Evolutionary conservation across 2,888 invertebrate genomes (phyloP), one percentile per base, ranked within the genome.

Genomic region (Cephus sareptanus): DNA sequence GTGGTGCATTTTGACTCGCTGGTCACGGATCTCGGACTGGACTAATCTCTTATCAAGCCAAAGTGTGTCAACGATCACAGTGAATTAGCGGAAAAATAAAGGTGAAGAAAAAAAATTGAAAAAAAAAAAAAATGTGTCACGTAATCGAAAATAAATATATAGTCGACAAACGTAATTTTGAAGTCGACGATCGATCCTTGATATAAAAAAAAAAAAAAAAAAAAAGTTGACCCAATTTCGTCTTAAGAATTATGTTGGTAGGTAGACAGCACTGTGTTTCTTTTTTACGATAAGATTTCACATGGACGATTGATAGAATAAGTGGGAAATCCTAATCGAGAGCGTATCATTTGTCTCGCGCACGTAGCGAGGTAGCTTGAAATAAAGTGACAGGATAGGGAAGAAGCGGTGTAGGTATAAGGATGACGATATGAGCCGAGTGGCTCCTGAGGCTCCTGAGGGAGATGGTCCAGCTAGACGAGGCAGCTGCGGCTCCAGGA

Each of bases 401-500:
- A 77, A 81, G 77, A 33, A 71, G 75, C 68, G 77, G 77, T 74
- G 77, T 73, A 79, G 80, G 82, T 78, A 82, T 85, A 85, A 85
- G 85, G 84, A 85, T 84, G 83, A 83, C 83, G 84, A 85, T 84
- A 85, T 83, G 84, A 79, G 80, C 83, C 69, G 75, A 77, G 76
- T 77, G 82, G 78, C 81, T 82, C 82, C 81, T 80, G 77, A 79
- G 79, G 81, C 81, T 82, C 82, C 81, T 80, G 77, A 79, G 79
- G 81, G 81, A 77, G 82, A 81, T 84, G 83, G 80, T 79, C 81
- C 74, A 74, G 79, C 83, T 80, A 79, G 82, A 79, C 79, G 80
- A 81, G 77, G 81, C 86, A 86, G 84, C 84, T 85, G 85, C 80
- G 85, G 80, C 85, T 82, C 76, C 76, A 77, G 85, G 82, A 81